Percentiles rank a stretch among this genome's conserved stretches.
Conservation (phyloP, 2,113 vertebrate genomes). For the Eolophus roseicapilla region DNA sequence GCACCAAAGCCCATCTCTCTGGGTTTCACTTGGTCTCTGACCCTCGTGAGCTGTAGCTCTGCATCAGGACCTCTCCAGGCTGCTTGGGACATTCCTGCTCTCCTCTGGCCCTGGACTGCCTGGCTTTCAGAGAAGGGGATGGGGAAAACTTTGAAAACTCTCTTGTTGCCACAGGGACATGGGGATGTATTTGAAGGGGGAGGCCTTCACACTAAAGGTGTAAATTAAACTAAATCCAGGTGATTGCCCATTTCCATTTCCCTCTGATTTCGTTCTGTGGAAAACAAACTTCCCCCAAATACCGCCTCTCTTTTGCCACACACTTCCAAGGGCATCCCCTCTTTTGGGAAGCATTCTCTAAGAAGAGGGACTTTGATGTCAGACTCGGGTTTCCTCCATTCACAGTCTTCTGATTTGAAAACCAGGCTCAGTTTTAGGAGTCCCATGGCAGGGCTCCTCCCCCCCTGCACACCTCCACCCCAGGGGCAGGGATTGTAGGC, state of each 20-base stretch:
- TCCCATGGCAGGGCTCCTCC: neutral
- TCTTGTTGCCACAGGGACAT: neutral
- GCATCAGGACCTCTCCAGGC: neutral
- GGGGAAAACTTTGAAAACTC: neutral
- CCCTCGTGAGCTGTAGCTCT: accelerated
- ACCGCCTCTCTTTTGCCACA: neutral
- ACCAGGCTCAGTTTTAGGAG: neutral
- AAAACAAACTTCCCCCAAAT: neutral
- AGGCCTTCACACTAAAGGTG: neutral
- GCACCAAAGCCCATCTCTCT: neutral
- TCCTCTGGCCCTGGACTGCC: neutral
- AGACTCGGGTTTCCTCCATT: accelerated
- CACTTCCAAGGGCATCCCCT: neutral
- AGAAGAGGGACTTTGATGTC: neutral
- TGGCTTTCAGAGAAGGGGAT: neutral
- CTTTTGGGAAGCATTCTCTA: neutral
- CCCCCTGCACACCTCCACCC: neutral
- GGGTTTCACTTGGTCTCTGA: neutral
- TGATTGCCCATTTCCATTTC: neutral
- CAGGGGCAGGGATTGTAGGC: neutral
- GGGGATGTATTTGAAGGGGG: neutral
- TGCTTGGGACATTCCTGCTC: neutral
- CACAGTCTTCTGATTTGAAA: neutral
- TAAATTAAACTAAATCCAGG: neutral
- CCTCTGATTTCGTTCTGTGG: neutral